Conservation (phyloP, 2,797 vertebrate species). For the Alcedo quadribrachys region DNA sequence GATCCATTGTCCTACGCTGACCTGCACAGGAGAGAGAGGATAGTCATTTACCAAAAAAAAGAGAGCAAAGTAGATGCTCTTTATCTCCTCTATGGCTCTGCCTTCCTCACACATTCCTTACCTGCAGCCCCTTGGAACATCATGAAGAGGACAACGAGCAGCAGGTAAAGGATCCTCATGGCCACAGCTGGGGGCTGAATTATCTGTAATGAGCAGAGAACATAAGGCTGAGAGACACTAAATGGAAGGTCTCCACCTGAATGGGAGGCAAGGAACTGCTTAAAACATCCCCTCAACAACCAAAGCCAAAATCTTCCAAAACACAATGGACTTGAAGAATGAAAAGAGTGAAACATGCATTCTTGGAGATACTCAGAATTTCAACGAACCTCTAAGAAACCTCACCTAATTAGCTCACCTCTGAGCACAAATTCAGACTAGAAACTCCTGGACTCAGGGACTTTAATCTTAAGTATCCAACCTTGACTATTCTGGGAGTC, state of each 20-base stretch:
- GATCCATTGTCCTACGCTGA: fast-evolving
- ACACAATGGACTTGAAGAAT: background rate
- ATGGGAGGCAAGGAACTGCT: background rate
- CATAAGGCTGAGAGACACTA: background rate
- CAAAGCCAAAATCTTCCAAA: background rate
- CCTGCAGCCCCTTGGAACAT: conserved; percentile 16
- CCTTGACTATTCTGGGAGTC: fast-evolving
- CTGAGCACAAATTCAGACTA: background rate
- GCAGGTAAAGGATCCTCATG: conserved; percentile 23
- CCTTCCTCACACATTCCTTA: background rate
- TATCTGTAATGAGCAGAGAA: background rate
- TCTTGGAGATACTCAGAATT: background rate
- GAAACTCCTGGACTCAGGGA: background rate
- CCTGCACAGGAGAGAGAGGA: background rate
- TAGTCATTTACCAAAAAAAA: background rate
- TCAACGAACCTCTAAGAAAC: background rate
- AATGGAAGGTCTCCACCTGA: background rate
- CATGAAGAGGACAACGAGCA: background rate
- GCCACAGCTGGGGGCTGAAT: background rate
- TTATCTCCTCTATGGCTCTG: background rate
- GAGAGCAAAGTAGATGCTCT: background rate
- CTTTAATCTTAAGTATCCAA: background rate
- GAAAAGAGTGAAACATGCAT: background rate
- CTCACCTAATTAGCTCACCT: background rate
- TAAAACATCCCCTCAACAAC: background rate